Evolutionary conservation across 2,888 invertebrate genomes (phyloP), one percentile per base, ranked within the genome.

Genomic region (Patella depressa): DNA sequence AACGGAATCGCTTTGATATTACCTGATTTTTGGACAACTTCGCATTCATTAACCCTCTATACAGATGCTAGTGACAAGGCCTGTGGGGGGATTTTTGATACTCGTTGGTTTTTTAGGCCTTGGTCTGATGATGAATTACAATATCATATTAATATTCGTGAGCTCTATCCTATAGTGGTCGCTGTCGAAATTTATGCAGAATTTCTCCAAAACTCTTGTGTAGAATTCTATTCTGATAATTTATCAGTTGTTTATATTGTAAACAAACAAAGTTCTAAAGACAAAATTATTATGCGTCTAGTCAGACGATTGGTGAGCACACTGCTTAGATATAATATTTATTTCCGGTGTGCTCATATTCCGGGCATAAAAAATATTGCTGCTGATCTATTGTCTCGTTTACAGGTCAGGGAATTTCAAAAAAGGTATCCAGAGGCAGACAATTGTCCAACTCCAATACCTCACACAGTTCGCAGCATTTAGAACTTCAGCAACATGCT

Each of bases 1-100:
- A 80, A 80, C 74, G 78, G 80, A 5, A 73, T 17, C 17, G 73
- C 78, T 15, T 24, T 15, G 71, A 71, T 5, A 24, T 5, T n/a
- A 14, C 14, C 29, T 24, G 24, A 24, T 24, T 24, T 24, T 24
- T 24, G 24, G 24, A 7, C 15, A 34, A 29, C 71, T 24, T 71
- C 71, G 5, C 4, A 9, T 7, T 19, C 17, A 11, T 53, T 72
- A 14, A 34, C n/a, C 53, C 53, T 72, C 5, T 72, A 34, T 24
- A 72, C 72, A 72, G 72, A 72, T 17, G 29, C 72, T 14, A 53
- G 53, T 53, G 45, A 19, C 7, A 15, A 14, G 5, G 14, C 19
- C 7, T 45, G 72, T 19, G 72, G 53, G 19, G 72, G 53, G 15
- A 53, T 72, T 17, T 45, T 53, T 11, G 24, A 11, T 24, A 73